Conservation (phyloP, 2,888 invertebrate genomes). For the Diadromus collaris region DNA sequence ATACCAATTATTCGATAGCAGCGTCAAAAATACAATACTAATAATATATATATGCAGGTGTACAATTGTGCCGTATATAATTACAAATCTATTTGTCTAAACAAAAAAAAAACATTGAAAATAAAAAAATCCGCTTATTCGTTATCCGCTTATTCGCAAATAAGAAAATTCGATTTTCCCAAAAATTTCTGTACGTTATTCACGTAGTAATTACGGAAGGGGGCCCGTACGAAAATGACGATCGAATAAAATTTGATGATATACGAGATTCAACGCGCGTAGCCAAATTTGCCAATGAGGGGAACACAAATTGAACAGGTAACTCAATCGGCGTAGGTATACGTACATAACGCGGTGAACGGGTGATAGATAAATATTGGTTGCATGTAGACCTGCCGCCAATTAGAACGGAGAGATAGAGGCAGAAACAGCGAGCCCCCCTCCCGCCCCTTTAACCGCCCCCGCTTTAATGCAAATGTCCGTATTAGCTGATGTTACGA, state of each 20-base stretch:
- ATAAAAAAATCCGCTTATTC: not conserved
- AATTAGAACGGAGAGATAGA: constrained; percentile 41
- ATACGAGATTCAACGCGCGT: constrained; percentile 23
- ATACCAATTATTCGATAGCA: not conserved
- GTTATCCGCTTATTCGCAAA: not conserved
- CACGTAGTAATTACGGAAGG: not conserved
- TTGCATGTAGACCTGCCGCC: constrained; percentile 42
- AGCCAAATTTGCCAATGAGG: constrained; percentile 35
- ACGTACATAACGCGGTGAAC: constrained; percentile 23
- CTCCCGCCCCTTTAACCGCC: constrained; percentile 62
- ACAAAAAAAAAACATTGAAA: not conserved
- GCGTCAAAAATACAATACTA: not conserved
- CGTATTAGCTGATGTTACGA: constrained; percentile 69
- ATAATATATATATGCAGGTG: not conserved
- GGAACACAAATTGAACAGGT: constrained; percentile 53
- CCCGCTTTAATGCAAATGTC: constrained; percentile 69
- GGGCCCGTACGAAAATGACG: constrained; percentile 37
- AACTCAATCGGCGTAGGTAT: constrained; percentile 49
- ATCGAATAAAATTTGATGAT: constrained; percentile 16
- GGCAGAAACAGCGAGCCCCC: constrained; percentile 8
- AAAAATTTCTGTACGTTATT: not conserved
- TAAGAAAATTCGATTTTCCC: constrained; percentile 5
- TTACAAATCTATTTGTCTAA: not conserved
- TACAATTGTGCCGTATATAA: not conserved
- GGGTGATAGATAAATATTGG: constrained; percentile 54